Conservation (phyloP, 2,888 invertebrate genomes). For the Byasa hedistus region DNA sequence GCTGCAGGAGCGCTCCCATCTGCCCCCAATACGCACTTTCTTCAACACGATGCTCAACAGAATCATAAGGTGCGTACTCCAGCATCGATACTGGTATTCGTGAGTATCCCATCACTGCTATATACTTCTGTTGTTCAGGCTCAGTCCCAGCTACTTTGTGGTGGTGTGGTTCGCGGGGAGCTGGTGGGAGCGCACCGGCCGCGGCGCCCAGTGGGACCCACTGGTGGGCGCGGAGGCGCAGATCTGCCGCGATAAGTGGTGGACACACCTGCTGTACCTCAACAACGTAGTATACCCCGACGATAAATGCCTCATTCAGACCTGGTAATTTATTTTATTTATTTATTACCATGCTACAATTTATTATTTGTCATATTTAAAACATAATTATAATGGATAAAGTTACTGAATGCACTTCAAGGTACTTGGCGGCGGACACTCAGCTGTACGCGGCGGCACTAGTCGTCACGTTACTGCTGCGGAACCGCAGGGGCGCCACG, state of each 20-base stretch:
- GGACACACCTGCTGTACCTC: constrained; percentile 67
- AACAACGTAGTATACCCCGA: constrained; percentile 64
- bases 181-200: constrained; percentile 64
- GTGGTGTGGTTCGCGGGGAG: constrained; percentile 69
- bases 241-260: constrained; percentile 66
- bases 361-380: neutral
- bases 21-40: constrained; percentile 52
- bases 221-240: constrained; percentile 57
- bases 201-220: constrained; percentile 64
- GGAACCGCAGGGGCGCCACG: constrained; percentile 50
- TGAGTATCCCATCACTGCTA: neutral
- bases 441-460: constrained; percentile 64
- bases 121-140: constrained; percentile 39
- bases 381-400: too few relatives aligned
- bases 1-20: constrained; percentile 45
- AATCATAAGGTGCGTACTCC: constrained; percentile 58
- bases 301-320: constrained; percentile 71
- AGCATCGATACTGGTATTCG: too few relatives aligned
- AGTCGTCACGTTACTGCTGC: constrained; percentile 55
- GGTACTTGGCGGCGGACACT: constrained; percentile 74
- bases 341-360: too few relatives aligned
- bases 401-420: too few relatives aligned
- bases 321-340: constrained; percentile 53
- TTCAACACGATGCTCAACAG: constrained; percentile 62
- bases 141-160: constrained; percentile 65